These are phyloP conservation scores for Protosalanx chinensis DNA, from an alignment of 2,797 vertebrate genomes.

Conservation along the genomic window DNA sequence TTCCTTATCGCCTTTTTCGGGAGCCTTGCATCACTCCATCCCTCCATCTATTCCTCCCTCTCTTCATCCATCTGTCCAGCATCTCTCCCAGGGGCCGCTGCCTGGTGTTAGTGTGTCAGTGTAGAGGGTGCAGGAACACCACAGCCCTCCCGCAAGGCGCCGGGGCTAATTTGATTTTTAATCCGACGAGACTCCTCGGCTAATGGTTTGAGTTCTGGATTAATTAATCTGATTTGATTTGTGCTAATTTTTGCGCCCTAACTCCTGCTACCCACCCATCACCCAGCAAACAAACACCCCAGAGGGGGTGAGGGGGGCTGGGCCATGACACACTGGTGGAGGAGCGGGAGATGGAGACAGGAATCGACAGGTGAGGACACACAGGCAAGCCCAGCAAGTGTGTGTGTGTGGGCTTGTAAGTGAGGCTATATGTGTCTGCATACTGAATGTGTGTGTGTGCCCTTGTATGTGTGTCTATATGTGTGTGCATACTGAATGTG, in stretches of 20 bases:
- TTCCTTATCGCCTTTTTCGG: conserved; percentile 28
- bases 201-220: conserved; percentile 68
- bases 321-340: not conserved
- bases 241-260: conserved; percentile 71
- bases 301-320: not conserved
- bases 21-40: conserved; percentile 39
- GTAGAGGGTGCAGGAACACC: not conserved
- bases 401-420: conserved; percentile 53
- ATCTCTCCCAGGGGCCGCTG: conserved; percentile 52
- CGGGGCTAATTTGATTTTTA: conserved; percentile 80
- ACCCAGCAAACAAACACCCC: conserved; percentile 57
- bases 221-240: conserved; percentile 80
- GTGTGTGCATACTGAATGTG: conserved; percentile 29
- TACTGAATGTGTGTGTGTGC: not conserved
- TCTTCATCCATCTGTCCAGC: no score
- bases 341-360: not conserved
- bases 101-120: conserved; percentile 20
- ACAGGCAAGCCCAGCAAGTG: not conserved
- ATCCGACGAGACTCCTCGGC: conserved; percentile 73
- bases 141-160: conserved; percentile 60
- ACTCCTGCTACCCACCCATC: conserved; percentile 35
- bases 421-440: conserved; percentile 57
- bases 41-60: conserved; percentile 14
- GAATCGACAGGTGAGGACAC: not conserved
- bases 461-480: not conserved